Conservation (phyloP, 2,888 invertebrate species). For the Synergus itoensis region DNA sequence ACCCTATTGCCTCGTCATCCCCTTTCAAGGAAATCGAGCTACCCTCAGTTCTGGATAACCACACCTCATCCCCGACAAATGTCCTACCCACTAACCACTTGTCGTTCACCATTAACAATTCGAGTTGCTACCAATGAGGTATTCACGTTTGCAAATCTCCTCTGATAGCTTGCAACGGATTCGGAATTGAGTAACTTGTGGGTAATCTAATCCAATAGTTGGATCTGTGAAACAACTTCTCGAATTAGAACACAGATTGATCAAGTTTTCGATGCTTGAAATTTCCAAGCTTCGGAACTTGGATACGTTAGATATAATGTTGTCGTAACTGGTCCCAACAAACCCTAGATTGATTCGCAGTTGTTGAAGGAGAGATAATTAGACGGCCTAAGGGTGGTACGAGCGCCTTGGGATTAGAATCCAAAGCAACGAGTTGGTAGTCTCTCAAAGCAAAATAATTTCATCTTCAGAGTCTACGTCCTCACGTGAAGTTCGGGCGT, state of each 20-base stretch:
- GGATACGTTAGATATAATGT: neutral
- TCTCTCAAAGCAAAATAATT: neutral
- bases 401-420: neutral
- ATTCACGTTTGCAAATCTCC: neutral
- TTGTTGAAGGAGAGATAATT: no score
- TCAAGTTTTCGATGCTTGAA: neutral
- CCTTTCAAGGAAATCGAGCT: constrained; percentile 59
- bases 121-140: constrained; percentile 2
- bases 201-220: neutral
- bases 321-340: neutral
- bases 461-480: neutral
- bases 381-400: no score
- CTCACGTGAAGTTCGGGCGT: neutral
- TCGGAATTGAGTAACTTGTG: neutral
- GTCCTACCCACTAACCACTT: constrained; percentile 38
- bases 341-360: neutral
- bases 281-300: neutral
- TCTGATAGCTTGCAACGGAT: neutral
- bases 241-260: neutral
- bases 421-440: neutral
- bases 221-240: neutral
- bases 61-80: constrained; percentile 40
- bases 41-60: constrained; percentile 52
- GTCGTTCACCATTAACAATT: constrained; percentile 33
- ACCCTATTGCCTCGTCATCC: constrained; percentile 51